Evolutionary conservation across 2,888 invertebrate genomes (phyloP).

Genomic region (Tromatobia lineatoria): DNA sequence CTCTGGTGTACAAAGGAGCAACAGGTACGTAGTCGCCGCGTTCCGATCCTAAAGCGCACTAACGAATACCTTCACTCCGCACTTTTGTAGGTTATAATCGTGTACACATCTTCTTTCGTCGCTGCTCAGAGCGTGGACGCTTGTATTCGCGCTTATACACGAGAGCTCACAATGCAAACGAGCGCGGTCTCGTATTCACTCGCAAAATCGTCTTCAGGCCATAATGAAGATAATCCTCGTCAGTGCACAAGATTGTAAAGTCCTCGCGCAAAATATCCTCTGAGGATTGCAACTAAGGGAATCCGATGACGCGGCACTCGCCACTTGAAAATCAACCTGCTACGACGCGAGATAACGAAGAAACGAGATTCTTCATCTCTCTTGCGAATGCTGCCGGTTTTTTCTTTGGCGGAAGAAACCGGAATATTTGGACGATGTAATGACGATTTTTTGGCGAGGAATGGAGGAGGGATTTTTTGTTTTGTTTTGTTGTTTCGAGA

Average conservation of each 20-base stretch:
- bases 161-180: slow-evolving; percentile 58
- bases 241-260: slow-evolving; percentile 9
- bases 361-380: slow-evolving; percentile 29
- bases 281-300: slow-evolving; percentile 38
- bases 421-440: slow-evolving; percentile 44
- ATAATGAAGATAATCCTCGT: slow-evolving; percentile 70
- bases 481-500: no score
- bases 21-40: slow-evolving; percentile 49
- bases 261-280: slow-evolving; percentile 8
- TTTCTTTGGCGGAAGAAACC: slow-evolving; percentile 61
- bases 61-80: slow-evolving; percentile 16
- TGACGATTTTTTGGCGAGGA: neutral
- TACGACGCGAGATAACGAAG: slow-evolving; percentile 54
- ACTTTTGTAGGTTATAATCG: slow-evolving; percentile 17
- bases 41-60: neutral
- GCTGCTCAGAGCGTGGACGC: slow-evolving; percentile 21
- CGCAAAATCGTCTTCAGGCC: slow-evolving; percentile 39
- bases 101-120: slow-evolving; percentile 26
- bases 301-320: slow-evolving; percentile 58
- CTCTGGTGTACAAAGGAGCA: slow-evolving; percentile 43
- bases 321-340: slow-evolving; percentile 62
- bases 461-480: neutral
- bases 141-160: slow-evolving; percentile 35
- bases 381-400: slow-evolving; percentile 10
- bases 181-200: slow-evolving; percentile 47